Evolutionary conservation across 2,888 invertebrate genomes (phyloP).

Genomic region (Thecocarcelia acutangulata): DNA sequence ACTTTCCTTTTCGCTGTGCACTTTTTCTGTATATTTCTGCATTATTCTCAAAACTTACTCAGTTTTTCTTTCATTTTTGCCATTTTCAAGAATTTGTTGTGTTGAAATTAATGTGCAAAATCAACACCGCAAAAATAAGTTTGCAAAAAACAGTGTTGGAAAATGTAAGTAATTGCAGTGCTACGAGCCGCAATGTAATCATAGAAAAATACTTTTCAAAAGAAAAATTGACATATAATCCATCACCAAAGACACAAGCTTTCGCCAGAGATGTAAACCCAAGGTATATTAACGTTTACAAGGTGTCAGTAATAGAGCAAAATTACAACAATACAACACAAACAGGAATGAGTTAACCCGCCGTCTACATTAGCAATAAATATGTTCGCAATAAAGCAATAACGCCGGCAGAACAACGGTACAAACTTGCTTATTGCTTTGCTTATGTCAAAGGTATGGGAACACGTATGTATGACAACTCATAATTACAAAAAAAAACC

Average conservation of each 20-base stretch:
- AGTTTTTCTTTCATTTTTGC: background rate
- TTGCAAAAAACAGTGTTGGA: slow-evolving; percentile 43
- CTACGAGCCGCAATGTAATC: background rate
- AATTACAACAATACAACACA: no score
- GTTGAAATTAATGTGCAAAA: slow-evolving; percentile 2
- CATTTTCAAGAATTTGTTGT: background rate
- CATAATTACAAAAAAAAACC: no score
- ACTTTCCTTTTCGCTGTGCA: slow-evolving; percentile 71
- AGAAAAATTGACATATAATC: no score
- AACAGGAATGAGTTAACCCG: no score
- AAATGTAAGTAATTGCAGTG: slow-evolving; percentile 7
- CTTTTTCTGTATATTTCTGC: slow-evolving; percentile 72
- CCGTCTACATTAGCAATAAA: no score
- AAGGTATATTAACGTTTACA: no score
- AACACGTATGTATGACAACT: no score
- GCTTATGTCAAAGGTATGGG: no score
- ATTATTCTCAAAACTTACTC: slow-evolving; percentile 60
- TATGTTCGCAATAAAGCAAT: no score
- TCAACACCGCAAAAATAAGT: background rate
- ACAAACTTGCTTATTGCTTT: no score
- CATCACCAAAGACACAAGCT: background rate
- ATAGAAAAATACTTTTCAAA: background rate
- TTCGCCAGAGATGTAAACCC: background rate
- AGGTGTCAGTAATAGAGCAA: no score
- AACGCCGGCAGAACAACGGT: no score